phyloP scores from a whole-genome alignment of 2,888 invertebrate species.

The Trachelus stipa region DNA sequence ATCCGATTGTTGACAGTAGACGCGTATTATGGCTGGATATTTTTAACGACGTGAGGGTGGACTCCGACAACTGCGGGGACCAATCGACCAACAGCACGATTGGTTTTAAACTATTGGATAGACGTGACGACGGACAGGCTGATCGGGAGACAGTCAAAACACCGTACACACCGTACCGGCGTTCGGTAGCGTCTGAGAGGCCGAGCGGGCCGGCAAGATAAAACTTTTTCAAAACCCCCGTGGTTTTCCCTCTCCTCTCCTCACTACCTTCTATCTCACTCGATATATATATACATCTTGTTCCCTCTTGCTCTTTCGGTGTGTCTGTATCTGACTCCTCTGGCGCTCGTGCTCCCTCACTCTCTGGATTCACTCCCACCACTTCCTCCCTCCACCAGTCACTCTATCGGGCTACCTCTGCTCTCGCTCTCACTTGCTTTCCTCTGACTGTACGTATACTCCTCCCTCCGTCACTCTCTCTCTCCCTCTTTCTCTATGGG shows the following conservation, averaged over 20 bases:
- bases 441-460: conserved; percentile 2
- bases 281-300: neutral
- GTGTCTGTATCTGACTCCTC: conserved; percentile 9
- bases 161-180: conserved; percentile 58
- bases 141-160: conserved; percentile 15
- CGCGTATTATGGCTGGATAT: neutral
- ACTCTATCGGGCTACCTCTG: conserved; percentile 17
- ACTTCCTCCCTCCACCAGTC: conserved; percentile 7
- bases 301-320: neutral
- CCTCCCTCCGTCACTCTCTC: conserved; percentile 6
- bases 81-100: neutral
- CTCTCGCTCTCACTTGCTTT: conserved; percentile 21
- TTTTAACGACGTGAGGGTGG: neutral
- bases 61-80: neutral
- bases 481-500: conserved; percentile 22
- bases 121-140: neutral
- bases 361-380: neutral
- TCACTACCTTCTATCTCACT: neutral
- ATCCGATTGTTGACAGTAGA: neutral
- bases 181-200: conserved; percentile 64
- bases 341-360: conserved; percentile 19
- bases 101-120: neutral
- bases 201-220: conserved; percentile 62
- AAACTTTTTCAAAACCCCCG: conserved; percentile 64
- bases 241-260: conserved; percentile 47